A percentile compares a stretch with the other conserved stretches of the same genome.
Conservation (phyloP, 2,113 vertebrate genomes). For the Passer montanus region DNA sequence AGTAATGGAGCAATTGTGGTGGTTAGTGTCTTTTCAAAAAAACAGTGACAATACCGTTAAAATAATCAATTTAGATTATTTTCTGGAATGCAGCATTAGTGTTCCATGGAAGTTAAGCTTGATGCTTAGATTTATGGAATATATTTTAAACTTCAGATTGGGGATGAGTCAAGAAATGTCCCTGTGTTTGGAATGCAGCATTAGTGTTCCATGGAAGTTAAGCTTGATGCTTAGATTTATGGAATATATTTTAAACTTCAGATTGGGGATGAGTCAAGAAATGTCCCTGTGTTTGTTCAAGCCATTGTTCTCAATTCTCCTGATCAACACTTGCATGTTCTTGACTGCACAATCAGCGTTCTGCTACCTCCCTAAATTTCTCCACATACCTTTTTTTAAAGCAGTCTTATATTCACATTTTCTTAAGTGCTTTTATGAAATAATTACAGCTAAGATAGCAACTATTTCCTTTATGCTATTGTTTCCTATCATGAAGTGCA, state of each 20-base stretch:
- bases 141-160: slow-evolving; percentile 22
- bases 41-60: slow-evolving; percentile 56
- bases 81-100: slow-evolving; percentile 56
- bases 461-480: neutral
- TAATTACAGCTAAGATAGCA: neutral
- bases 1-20: slow-evolving; percentile 66
- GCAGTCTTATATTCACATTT: neutral
- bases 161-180: neutral
- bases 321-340: neutral
- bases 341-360: neutral
- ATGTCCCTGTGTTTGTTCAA: neutral
- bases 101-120: slow-evolving; percentile 24
- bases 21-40: slow-evolving; percentile 9
- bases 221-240: slow-evolving; percentile 40
- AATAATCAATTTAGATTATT: slow-evolving; percentile 68
- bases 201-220: slow-evolving; percentile 32
- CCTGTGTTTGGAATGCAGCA: slow-evolving; percentile 9
- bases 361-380: neutral
- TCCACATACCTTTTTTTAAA: neutral
- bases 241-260: slow-evolving; percentile 41
- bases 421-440: neutral
- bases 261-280: neutral
- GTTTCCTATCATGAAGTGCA: neutral
- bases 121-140: slow-evolving; percentile 43
- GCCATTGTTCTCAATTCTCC: neutral